Evolutionary conservation across 2,797 vertebrate genomes (phyloP).

Genomic region (Tolypeutes matacus): DNA sequence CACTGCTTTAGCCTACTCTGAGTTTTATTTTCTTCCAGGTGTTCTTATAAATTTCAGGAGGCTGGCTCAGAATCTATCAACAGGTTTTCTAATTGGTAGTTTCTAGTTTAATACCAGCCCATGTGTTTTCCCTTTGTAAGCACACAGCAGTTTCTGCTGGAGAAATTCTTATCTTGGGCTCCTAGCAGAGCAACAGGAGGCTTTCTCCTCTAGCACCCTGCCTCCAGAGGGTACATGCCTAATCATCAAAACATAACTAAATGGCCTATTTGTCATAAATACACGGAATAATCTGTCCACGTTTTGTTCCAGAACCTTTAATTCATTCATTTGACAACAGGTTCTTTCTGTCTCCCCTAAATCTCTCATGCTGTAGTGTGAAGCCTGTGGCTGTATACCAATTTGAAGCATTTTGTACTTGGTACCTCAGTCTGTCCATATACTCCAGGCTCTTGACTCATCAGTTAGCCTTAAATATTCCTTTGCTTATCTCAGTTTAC

Average conservation of each 20-base stretch:
- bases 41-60: not conserved
- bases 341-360: not conserved
- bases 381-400: not conserved
- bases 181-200: too few species aligned
- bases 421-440: not conserved
- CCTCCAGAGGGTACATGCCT: not conserved
- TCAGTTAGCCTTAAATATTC: not conserved
- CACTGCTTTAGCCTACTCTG: not conserved
- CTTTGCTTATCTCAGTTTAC: not conserved
- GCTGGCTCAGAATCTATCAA: conserved; percentile 41
- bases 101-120: conserved; percentile 39
- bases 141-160: not conserved
- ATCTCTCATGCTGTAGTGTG: not conserved
- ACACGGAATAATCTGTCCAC: not conserved
- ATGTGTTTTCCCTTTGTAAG: not conserved
- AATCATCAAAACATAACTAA: not conserved
- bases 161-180: not conserved
- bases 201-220: not conserved
- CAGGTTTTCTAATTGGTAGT: conserved; percentile 66
- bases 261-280: not conserved
- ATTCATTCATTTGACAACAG: not conserved
- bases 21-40: not conserved
- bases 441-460: not conserved
- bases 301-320: conserved; percentile 54
- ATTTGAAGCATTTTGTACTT: not conserved